Base-by-base conservation (phyloP, 2,797 vertebrate species). In the Sylvia borin region DNA sequence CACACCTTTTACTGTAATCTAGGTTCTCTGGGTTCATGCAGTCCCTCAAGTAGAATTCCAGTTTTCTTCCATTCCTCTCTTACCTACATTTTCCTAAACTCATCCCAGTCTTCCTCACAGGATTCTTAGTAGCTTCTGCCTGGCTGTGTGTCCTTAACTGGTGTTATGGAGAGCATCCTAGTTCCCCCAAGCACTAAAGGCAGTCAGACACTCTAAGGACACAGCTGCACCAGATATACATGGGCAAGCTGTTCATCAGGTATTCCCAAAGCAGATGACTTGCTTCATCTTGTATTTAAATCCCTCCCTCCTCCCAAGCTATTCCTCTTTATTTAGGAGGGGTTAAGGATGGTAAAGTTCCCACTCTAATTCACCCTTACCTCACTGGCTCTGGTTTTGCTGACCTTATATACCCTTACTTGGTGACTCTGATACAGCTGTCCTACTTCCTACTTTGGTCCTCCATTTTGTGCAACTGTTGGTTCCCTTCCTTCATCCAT, bases 131-230 rank as follows among this genome's bases (percentile, higher is more conserved):
- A 87, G 36, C 27, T 43, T 29, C 43, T 81, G 34, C 26, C 10
- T 1, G 0, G 34, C 27, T 0, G 0, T 4, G 6, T 62, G 51
- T n/a, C 47, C 43, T 55, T 55, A 51, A 26, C 10, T 32, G 27
- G 22, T 4, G 1, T 29, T 13, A 67, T 9, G 26, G 60, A 48
- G 24, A 79, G 11, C 29, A 42, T 13, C 10, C 27, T 3, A 1
- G 5, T 26, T 70, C 10, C 13, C 3, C 7, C 40, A 80, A 2
- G 8, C 0, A 0, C 27, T 36, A 57, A 73, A 66, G 25, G 16
- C 50, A 64, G 54, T 18, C 62, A 73, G 70, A 72, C 16, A 65
- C 31, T 25, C 75, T 36, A 32, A 45, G 5, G 31, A 29, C n/a
- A 40, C 13, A 54, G 32, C 31, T 81, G 36, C 25, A 50, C 42